These are phyloP conservation scores for Lepidurus apus DNA, from an alignment of 1,140 invertebrate species.

Conservation along the genomic window DNA sequence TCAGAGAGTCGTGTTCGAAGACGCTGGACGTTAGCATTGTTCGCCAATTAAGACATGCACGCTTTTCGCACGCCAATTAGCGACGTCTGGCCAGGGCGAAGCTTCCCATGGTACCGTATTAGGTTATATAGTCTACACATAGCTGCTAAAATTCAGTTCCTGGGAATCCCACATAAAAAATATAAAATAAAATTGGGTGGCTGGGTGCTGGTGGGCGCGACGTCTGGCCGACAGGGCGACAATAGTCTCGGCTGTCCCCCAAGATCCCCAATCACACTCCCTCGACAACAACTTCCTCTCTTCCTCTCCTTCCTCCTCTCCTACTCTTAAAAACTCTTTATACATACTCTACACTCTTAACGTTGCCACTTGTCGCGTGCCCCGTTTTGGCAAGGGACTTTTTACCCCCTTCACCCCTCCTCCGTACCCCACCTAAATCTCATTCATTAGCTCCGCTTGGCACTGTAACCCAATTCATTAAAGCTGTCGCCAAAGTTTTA, in stretches of 20 bases:
- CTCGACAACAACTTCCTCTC: slow-evolving; percentile 18
- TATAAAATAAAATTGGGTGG: slow-evolving; percentile 1
- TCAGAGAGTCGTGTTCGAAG: background rate
- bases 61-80: slow-evolving; percentile 18
- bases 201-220: slow-evolving; percentile 5
- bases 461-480: background rate
- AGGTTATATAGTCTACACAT: background rate
- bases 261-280: background rate
- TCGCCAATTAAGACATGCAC: slow-evolving; percentile 8
- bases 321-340: no score
- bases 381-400: background rate
- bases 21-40: background rate
- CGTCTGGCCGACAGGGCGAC: slow-evolving; percentile 16
- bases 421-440: background rate
- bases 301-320: background rate
- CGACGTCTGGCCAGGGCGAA: background rate
- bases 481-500: slow-evolving; percentile 5
- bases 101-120: background rate
- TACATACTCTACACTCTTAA: background rate
- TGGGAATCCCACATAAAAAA: background rate
- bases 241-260: background rate
- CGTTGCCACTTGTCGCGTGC: slow-evolving; percentile 13
- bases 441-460: slow-evolving; percentile 3
- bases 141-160: slow-evolving; percentile 11
- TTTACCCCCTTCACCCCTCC: no score